Base-by-base conservation (phyloP, 1,140 invertebrate species). In the Branchinecta lindahli region DNA sequence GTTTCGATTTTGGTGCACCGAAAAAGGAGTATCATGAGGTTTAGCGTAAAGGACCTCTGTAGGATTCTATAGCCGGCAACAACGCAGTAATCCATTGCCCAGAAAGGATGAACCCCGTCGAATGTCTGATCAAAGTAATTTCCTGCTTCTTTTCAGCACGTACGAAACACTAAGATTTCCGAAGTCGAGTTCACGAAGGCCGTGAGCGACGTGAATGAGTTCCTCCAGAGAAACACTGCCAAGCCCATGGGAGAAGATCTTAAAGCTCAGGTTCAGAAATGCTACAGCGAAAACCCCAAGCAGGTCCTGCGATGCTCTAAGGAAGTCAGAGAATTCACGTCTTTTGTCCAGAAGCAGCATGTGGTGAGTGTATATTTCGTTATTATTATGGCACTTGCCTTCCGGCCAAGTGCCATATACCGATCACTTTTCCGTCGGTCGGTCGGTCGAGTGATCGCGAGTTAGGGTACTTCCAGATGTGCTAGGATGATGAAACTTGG, bases 261-360 rank as follows among this genome's bases (percentile, higher is more conserved):
- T 7, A 66, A 67, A 67, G 44, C 18, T 2, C 65, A 61, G 8
- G 68, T 72, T 15, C 71, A 69, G 15, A 45, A 69, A 18, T 72
- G 71, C 46, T 72, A 72, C 44, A 52, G 21, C 33, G 71, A 72
- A 15, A 66, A 72, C 46, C 52, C 65, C 21, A 66, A 46, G 12
- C 44, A 69, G 52, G 46, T 68, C 0, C 68, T 72, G 10, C 65
- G 66, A 46, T 72, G 71, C 46, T 33, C 69, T 44, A 45, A 61
- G 44, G 21, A 66, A 15, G 71, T 72, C 8, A 70, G 66, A 21
- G 68, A 72, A 7, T 72, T 72, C 70, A 46, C 45, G 44, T 61
- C 71, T 15, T 69, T 66, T 66, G 71, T 70, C 46, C 46, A 72
- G 8, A 69, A 66, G 52, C 45, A 52, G 66, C 68, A 68, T 12